These are phyloP conservation scores for Malacoraja senta DNA, from an alignment of 2,797 vertebrate species.

Conservation along the genomic window DNA sequence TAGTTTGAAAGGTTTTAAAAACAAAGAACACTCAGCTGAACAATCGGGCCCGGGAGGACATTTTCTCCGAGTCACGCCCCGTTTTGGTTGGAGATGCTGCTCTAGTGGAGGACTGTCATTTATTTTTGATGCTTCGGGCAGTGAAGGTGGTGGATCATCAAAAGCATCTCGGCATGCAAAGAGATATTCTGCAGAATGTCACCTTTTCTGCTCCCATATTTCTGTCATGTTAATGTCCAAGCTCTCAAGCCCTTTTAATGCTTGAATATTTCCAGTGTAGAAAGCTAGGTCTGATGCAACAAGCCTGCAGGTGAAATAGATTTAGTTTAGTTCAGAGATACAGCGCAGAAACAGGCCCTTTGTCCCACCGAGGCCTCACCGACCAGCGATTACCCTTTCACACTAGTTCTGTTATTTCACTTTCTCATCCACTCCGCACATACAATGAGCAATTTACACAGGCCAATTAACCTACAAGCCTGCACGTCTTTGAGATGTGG, in stretches of 20 bases:
- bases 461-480: no score
- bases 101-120: slow-evolving; percentile 43
- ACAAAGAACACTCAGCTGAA: slow-evolving; percentile 57
- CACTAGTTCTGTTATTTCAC: no score
- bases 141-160: slow-evolving; percentile 45
- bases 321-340: neutral
- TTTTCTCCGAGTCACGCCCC: slow-evolving; percentile 50
- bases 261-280: slow-evolving; percentile 91
- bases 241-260: slow-evolving; percentile 78
- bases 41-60: slow-evolving; percentile 47
- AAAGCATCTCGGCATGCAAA: slow-evolving; percentile 45
- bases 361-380: no score
- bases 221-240: slow-evolving; percentile 89
- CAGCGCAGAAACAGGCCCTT: no score
- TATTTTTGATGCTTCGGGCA: slow-evolving; percentile 46
- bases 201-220: slow-evolving; percentile 99
- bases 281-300: slow-evolving; percentile 92
- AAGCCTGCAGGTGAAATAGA: slow-evolving; percentile 60
- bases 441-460: no score
- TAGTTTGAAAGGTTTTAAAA: slow-evolving; percentile 63
- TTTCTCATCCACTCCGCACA: no score
- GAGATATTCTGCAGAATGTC: slow-evolving; percentile 55
- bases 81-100: slow-evolving; percentile 41
- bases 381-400: no score
- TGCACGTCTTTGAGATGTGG: no score